Evolutionary conservation across 2,888 invertebrate species (phyloP), one percentile per base, ranked within the genome.

Genomic region (Apodemia duryi): DNA sequence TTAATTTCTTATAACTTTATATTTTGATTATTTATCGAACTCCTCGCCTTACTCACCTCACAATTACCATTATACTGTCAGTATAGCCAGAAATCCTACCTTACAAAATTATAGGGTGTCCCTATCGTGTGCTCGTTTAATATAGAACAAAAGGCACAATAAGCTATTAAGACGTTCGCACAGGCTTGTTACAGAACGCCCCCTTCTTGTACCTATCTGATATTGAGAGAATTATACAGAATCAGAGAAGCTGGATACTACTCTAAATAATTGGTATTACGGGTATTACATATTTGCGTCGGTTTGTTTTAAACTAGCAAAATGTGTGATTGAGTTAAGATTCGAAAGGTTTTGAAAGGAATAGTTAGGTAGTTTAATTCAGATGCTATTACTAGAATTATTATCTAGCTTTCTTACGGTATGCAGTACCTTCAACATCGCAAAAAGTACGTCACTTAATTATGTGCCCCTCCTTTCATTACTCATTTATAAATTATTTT

Each of bases 181-280:
- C 57, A 32, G 57, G 77, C 81, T 87, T 85, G 84, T 87, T 86
- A 85, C 83, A 85, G 84, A 84, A 78, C 74, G 78, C 73, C 77
- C 77, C 68, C 75, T 72, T 74, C 81, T 38, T 51, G 51, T 65
- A 82, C 79, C 82, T 80, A 83, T 80, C 80, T 78, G 73, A 76
- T 80, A 80, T 77, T 74, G 75, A 72, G 75, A 72, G 70, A 71
- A 68, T 66, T 69, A 69, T 63, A 62, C 29, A 41, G 70, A 69
- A 7, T 13, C 69, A 68, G 9, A 38, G 46, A 6, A 11, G 62
- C 68, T 70, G 69, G 79, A 75, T 21, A 21, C 21, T 63, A 63
- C n/a, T 6, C 13, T n/a, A 49, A n/a, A n/a, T 11, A 6, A 43
- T 43, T 43, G 3, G 43, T 43, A 43, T 43, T 11, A 9, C 3